A percentile compares a stretch with the other conserved stretches of the same genome.
These are phyloP conservation scores for Drosophila kikkawai DNA, from an alignment of 1,140 invertebrate species.

Conservation along the genomic window DNA sequence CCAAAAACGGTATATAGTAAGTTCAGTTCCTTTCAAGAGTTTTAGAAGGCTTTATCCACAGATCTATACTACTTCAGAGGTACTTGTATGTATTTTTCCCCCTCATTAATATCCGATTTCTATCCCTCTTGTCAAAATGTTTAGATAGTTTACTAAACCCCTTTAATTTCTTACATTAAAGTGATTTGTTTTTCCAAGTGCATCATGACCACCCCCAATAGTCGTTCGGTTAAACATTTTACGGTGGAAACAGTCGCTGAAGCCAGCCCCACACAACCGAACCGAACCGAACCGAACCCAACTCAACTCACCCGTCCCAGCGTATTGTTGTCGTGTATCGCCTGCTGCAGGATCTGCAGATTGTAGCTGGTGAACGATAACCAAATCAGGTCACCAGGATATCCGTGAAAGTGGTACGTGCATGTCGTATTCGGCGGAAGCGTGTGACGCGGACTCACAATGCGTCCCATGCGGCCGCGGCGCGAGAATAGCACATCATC, in stretches of 20 bases:
- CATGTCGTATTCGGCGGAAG: slow-evolving; percentile 94
- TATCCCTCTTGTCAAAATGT: too few species aligned
- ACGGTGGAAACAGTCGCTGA: slow-evolving; percentile 8
- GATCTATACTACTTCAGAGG: too few species aligned
- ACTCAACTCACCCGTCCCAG: slow-evolving; percentile 79
- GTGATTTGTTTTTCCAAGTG: slow-evolving; percentile 6
- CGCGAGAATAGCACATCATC: slow-evolving; percentile 86
- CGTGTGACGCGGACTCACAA: slow-evolving; percentile 93
- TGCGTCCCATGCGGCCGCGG: slow-evolving; percentile 87
- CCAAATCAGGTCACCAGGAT: slow-evolving; percentile 92
- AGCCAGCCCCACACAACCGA: neutral
- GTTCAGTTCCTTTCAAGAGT: neutral
- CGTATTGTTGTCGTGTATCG: slow-evolving; percentile 85
- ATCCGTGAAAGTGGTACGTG: slow-evolving; percentile 93
- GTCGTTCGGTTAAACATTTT: slow-evolving; percentile 30
- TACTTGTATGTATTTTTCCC: too few species aligned
- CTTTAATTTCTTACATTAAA: neutral
- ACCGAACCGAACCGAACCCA: slow-evolving; percentile 7
- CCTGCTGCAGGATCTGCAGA: slow-evolving; percentile 88
- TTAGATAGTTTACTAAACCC: too few species aligned
- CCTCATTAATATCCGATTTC: too few species aligned
- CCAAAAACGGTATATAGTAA: neutral
- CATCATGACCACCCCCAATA: neutral
- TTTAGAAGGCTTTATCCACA: neutral
- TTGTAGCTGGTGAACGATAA: slow-evolving; percentile 94